Evolutionary conservation across 2,888 invertebrate species (phyloP).

Genomic region (Argyra leucocephala): DNA sequence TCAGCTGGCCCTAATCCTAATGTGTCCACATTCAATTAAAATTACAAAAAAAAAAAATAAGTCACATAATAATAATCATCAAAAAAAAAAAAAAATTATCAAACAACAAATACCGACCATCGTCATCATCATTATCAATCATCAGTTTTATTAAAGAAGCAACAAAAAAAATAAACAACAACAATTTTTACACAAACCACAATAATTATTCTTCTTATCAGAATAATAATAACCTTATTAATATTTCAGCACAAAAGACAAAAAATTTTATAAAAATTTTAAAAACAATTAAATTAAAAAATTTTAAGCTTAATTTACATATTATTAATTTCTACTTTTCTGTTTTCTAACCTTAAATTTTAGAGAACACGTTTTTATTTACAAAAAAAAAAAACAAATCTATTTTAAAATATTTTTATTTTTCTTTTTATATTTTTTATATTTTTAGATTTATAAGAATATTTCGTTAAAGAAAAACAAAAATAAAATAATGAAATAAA

Average conservation of each 20-base stretch:
- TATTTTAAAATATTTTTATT: not conserved
- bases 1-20: constrained; percentile 37
- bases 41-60: not conserved
- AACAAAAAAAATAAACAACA: not conserved
- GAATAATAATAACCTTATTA: not conserved
- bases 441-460: not conserved
- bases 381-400: not conserved
- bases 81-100: not conserved
- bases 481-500: not conserved
- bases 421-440: not conserved
- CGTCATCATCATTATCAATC: too few relatives aligned
- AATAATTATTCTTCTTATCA: not conserved
- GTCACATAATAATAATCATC: not conserved
- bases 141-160: not conserved
- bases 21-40: not conserved
- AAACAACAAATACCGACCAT: not conserved
- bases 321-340: too few relatives aligned
- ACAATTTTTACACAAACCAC: not conserved
- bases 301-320: too few relatives aligned
- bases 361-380: too few relatives aligned
- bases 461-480: not conserved
- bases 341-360: too few relatives aligned
- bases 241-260: not conserved
- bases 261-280: not conserved
- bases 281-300: not conserved